Conservation (phyloP, 2,888 invertebrate species). For the Girardia tigrina region DNA sequence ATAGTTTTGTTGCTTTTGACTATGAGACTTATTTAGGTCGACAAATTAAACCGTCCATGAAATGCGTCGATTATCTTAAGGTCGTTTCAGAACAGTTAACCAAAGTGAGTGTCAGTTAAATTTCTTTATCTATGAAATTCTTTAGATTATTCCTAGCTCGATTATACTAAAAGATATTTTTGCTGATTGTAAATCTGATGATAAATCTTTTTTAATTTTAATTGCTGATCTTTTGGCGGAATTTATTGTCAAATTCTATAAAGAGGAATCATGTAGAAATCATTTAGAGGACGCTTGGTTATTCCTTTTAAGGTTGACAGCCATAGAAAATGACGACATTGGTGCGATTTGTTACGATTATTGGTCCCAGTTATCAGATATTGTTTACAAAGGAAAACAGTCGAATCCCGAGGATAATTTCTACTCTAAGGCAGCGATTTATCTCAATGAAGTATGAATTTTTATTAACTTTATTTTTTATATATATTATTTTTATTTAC, state of each 20-base stretch:
- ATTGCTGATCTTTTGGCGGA: not conserved
- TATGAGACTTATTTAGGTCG: too few species aligned
- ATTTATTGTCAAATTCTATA: constrained; percentile 12
- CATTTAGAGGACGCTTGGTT: constrained; percentile 1
- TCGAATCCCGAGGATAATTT: constrained; percentile 7
- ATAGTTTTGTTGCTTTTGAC: too few species aligned
- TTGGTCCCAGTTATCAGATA: not conserved
- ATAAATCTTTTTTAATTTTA: not conserved
- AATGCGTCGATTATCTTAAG: constrained; percentile 3
- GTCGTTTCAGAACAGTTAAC: not conserved
- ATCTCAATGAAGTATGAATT: constrained; percentile 16
- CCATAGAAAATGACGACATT: not conserved
- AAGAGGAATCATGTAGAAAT: constrained; percentile 9
- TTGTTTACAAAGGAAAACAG: not conserved
- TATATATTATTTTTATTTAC: too few species aligned
- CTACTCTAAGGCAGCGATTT: not conserved
- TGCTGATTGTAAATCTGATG: constrained; percentile 16
- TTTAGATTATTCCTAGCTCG: constrained; percentile 14
- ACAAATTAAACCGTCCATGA: not conserved
- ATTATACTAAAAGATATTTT: not conserved
- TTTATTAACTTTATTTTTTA: too few species aligned
- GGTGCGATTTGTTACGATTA: not conserved
- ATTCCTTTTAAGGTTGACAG: not conserved
- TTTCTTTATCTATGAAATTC: not conserved
- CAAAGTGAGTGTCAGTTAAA: not conserved